Percentiles rank a stretch among this genome's conserved stretches.
Conservation (phyloP, 2,113 vertebrate genomes). For the Callipepla californica region DNA sequence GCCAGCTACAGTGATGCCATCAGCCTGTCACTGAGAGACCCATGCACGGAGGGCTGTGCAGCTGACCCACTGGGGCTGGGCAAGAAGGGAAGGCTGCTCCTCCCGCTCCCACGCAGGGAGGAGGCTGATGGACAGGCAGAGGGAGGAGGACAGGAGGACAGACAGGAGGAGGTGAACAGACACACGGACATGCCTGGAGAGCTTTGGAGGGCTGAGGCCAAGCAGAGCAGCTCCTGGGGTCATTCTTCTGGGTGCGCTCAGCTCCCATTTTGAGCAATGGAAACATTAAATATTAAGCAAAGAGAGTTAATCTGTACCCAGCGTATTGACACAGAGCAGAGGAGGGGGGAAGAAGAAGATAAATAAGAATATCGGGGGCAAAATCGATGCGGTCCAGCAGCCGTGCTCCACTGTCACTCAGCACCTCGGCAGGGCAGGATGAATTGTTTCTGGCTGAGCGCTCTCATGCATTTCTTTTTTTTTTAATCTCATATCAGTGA, state of each 20-base stretch:
- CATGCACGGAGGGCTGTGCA: neutral
- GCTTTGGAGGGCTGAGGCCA: neutral
- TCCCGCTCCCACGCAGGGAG: neutral
- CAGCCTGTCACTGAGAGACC: neutral
- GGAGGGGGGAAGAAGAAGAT: conserved; percentile 4
- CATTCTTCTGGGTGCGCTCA: neutral
- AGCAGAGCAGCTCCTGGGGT: neutral
- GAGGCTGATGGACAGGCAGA: neutral
- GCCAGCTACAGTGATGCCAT: neutral
- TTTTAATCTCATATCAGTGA: neutral
- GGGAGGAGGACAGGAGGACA: neutral
- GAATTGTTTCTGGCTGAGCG: neutral
- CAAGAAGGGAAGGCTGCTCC: neutral
- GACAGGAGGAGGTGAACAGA: neutral
- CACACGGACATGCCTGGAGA: neutral
- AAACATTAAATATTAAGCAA: conserved; percentile 61
- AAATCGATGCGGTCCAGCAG: neutral
- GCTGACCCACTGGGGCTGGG: neutral
- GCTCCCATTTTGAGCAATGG: neutral
- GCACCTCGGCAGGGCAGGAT: neutral
- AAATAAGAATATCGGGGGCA: neutral
- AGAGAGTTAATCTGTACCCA: conserved; percentile 60
- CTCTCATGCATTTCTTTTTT: neutral
- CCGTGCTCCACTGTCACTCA: conserved; percentile 30
- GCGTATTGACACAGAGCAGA: neutral